Base-by-base conservation (phyloP, 2,888 invertebrate species). In the Tridacna gigas region DNA sequence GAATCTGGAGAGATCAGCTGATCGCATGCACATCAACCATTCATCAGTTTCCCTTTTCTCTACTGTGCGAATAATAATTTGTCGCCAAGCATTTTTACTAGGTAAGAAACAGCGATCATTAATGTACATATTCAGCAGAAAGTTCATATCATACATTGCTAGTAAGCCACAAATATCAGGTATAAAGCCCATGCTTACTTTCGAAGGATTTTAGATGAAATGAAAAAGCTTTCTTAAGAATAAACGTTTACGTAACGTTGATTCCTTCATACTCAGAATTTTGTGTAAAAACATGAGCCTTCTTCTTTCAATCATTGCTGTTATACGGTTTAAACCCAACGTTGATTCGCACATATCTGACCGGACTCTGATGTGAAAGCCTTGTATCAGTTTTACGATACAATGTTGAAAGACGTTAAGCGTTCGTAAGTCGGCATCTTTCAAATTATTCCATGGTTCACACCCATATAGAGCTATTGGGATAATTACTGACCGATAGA, bases 381-480 rank as follows among this genome's bases (percentile, higher is more conserved):
- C 22, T 66, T 66, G 66, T 26, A 66, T 66, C 26, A 26, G 22
- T 28, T 66, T 66, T 26, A 25, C 66, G 9, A 66, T 66, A 26
- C 22, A 25, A 18, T 66, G 66, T 26, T 66, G 15, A 11, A 66
- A 26, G 12, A 3, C 18, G 66, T 25, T 66, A 18, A 66, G 13
- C 22, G 22, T 66, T 47, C 15, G 11, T 13, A 48, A 22, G 20
- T 47, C 48, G 5, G 71, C 11, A 13, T 20, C 4, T 13, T 47
- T 48, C 26, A 66, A 11, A 28, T 66, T 66, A 18, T 66, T 66
- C 66, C 66, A 66, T 25, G 26, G 28, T 26, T 66, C 66, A 25
- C 12, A 66, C 3, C 66, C 66, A 66, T 25, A 66, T 26, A 66
- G 66, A 12, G 26, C n/a, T n/a, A n/a, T n/a, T n/a, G n/a, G n/a